phyloP scores from a whole-genome alignment of 2,113 vertebrate species.

The Callopanchax toddi region DNA sequence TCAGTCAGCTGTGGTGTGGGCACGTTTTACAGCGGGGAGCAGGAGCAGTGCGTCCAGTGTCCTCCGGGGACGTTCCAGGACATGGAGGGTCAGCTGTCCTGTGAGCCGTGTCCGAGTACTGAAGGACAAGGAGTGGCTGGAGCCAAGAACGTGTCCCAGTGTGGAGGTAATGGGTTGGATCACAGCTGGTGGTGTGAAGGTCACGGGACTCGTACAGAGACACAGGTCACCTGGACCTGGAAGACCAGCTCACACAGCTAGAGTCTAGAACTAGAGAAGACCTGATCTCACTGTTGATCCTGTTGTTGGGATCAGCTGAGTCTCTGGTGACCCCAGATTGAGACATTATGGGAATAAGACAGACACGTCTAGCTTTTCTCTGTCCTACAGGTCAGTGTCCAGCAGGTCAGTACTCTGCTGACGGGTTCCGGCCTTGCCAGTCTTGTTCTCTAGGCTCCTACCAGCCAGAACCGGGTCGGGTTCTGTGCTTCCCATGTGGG shows the following conservation, averaged over 20 bases:
- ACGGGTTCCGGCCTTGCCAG: conserved; percentile 91
- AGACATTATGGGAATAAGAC: too few species aligned
- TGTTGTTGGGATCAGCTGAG: too few species aligned
- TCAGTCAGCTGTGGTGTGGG: conserved; percentile 88
- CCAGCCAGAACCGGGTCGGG: conserved; percentile 91
- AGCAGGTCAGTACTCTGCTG: conserved; percentile 87
- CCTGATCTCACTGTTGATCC: too few species aligned
- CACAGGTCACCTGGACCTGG: too few species aligned
- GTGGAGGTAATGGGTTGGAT: too few species aligned
- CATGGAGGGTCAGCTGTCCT: conserved; percentile 87
- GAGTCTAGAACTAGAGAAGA: too few species aligned
- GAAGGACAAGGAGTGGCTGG: conserved; percentile 85
- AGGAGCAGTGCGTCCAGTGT: conserved; percentile 86
- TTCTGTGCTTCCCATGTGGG: conserved; percentile 91
- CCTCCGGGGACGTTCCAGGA: conserved; percentile 91
- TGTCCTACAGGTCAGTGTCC: conserved; percentile 88
- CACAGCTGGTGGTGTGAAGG: too few species aligned
- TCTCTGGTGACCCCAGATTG: too few species aligned
- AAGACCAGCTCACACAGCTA: too few species aligned
- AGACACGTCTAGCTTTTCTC: not conserved
- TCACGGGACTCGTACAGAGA: too few species aligned
- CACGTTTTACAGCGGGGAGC: conserved; percentile 90
- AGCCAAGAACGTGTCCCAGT: conserved; percentile 90
- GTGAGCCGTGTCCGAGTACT: conserved; percentile 89
- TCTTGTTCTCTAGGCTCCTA: conserved; percentile 86